These are phyloP conservation scores for Tribolium madens DNA, from an alignment of 1,140 invertebrate species.

Conservation along the genomic window DNA sequence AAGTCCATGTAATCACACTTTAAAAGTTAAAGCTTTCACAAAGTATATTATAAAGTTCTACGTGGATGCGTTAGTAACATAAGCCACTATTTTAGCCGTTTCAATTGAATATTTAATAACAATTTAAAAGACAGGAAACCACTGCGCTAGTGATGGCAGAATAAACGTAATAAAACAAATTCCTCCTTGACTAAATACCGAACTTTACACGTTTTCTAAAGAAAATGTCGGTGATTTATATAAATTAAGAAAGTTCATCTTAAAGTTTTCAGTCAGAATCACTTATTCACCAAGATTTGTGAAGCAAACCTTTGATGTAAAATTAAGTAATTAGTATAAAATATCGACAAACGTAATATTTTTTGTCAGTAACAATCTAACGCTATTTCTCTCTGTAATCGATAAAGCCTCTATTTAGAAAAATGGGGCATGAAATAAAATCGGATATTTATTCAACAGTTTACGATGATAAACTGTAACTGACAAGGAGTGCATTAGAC, in stretches of 20 bases:
- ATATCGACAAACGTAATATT: not conserved
- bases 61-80: no score
- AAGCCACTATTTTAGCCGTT: no score
- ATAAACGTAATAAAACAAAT: not conserved
- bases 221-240: not conserved
- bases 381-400: not conserved
- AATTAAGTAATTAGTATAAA: not conserved
- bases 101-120: not conserved
- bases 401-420: constrained; percentile 10
- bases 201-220: not conserved
- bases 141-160: not conserved
- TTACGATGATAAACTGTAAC: constrained; percentile 8
- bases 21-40: no score
- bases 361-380: not conserved
- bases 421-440: constrained; percentile 16
- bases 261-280: not conserved
- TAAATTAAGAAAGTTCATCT: not conserved
- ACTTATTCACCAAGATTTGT: not conserved
- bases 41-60: no score
- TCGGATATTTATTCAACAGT: constrained; percentile 7
- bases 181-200: not conserved
- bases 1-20: no score
- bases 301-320: not conserved
- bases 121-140: not conserved
- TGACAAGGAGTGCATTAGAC: not conserved